Evolutionary conservation across 2,888 invertebrate genomes (phyloP).

Genomic region (Anaspis maculata): DNA sequence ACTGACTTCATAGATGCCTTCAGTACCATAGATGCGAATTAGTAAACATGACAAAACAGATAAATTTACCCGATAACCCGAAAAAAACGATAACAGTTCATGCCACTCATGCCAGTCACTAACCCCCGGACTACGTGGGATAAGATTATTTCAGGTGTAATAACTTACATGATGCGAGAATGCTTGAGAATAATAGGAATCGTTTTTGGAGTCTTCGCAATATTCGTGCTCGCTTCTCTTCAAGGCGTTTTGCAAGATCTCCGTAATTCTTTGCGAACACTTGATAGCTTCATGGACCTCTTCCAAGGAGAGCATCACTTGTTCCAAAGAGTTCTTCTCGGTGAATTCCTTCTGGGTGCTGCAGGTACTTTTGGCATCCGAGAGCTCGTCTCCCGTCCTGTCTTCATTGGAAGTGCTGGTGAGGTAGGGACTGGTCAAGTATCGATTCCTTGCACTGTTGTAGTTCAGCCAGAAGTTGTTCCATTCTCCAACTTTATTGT

Average conservation of each 20-base stretch:
- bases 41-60: too few relatives aligned
- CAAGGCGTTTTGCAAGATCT: conserved; percentile 38
- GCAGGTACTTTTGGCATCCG: conserved; percentile 36
- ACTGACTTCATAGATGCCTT: too few relatives aligned
- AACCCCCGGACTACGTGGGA: too few relatives aligned
- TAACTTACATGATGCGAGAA: too few relatives aligned
- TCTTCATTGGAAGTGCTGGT: conserved; percentile 23
- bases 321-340: conserved; percentile 30
- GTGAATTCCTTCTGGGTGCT: conserved; percentile 37
- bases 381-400: conserved; percentile 32
- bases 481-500: conserved; percentile 41
- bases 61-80: background rate
- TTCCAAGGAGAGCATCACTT: conserved; percentile 31
- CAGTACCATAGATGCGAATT: too few relatives aligned
- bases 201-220: conserved; percentile 31
- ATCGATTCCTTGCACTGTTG: conserved; percentile 35
- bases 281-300: conserved; percentile 37
- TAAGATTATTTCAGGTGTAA: too few relatives aligned
- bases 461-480: conserved; percentile 44
- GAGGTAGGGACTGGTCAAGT: conserved; percentile 31
- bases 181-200: conserved; percentile 35
- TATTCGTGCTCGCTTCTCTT: conserved; percentile 29
- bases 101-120: too few relatives aligned
- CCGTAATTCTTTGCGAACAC: conserved; percentile 37
- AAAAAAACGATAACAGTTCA: too few relatives aligned